phyloP scores from a whole-genome alignment of 2,113 vertebrate species.

The Larimichthys polyactis region DNA sequence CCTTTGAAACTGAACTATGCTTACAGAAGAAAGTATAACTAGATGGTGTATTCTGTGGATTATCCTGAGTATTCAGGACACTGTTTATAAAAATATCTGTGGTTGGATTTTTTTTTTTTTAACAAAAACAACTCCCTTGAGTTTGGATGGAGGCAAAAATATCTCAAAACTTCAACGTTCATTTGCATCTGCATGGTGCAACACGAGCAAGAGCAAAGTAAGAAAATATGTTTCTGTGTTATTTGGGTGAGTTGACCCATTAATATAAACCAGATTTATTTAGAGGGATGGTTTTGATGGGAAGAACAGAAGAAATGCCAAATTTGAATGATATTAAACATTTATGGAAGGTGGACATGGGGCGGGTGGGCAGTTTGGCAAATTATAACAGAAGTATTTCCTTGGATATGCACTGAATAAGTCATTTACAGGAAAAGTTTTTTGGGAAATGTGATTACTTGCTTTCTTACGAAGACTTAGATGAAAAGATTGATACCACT shows the following conservation, averaged over 20 bases:
- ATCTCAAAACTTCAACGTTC: neutral
- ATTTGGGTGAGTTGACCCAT: conserved; percentile 49
- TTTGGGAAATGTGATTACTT: neutral
- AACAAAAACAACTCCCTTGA: neutral
- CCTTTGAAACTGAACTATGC: no score
- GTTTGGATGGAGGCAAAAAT: neutral
- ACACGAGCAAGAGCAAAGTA: neutral
- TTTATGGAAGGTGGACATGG: conserved; percentile 35
- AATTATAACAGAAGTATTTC: conserved; percentile 12
- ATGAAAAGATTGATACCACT: neutral
- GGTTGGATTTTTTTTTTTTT: neutral
- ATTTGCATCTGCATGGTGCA: neutral
- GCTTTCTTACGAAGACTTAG: conserved; percentile 15
- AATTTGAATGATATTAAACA: neutral
- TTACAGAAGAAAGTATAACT: no score
- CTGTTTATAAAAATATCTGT: neutral
- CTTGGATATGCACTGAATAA: conserved; percentile 8
- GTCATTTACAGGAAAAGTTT: conserved; percentile 10
- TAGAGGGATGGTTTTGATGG: neutral
- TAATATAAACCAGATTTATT: neutral
- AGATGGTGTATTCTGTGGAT: neutral
- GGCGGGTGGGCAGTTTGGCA: conserved; percentile 78
- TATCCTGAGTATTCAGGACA: neutral
- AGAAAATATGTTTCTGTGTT: conserved; percentile 19
- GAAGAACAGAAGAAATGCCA: conserved; percentile 19